These are phyloP conservation scores for Ectemnius continuus DNA, from an alignment of 2,888 invertebrate genomes.

Conservation along the genomic window DNA sequence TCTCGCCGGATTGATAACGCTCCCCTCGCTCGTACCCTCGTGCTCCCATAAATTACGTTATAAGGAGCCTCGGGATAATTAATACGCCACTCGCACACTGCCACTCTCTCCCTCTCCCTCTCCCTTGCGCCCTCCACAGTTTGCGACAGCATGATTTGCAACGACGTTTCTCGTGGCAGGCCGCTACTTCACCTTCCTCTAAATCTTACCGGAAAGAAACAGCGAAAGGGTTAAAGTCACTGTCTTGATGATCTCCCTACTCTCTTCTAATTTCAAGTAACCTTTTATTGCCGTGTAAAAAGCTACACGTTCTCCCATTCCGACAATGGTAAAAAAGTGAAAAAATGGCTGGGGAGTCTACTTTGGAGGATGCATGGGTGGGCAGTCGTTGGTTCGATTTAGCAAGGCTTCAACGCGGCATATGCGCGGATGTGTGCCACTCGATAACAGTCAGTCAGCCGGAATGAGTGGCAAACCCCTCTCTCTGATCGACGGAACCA, in stretches of 20 bases:
- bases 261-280: too few species aligned
- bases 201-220: too few species aligned
- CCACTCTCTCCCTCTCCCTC: slow-evolving; percentile 36
- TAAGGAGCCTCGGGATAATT: slow-evolving; percentile 70
- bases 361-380: too few species aligned
- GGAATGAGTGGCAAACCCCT: slow-evolving; percentile 37
- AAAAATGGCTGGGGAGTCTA: too few species aligned
- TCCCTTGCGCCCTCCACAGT: slow-evolving; percentile 25
- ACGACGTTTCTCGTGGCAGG: slow-evolving; percentile 29
- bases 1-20: slow-evolving; percentile 74
- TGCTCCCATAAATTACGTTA: slow-evolving; percentile 74
- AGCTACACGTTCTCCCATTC: too few species aligned
- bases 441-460: slow-evolving; percentile 44
- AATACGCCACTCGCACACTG: slow-evolving; percentile 63
- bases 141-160: slow-evolving; percentile 51
- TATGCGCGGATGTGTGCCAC: slow-evolving; percentile 29
- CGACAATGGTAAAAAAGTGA: too few species aligned
- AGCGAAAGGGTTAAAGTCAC: too few species aligned
- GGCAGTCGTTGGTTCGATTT: slow-evolving; percentile 24
- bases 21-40: slow-evolving; percentile 60
- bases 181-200: too few species aligned
- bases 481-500: slow-evolving; percentile 49
- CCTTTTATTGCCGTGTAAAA: too few species aligned
- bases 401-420: slow-evolving; percentile 38
- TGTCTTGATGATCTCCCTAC: too few species aligned